Evolutionary conservation across 1,140 invertebrate species (phyloP), one percentile per base, ranked within the genome.

Genomic region (Battus philenor): DNA sequence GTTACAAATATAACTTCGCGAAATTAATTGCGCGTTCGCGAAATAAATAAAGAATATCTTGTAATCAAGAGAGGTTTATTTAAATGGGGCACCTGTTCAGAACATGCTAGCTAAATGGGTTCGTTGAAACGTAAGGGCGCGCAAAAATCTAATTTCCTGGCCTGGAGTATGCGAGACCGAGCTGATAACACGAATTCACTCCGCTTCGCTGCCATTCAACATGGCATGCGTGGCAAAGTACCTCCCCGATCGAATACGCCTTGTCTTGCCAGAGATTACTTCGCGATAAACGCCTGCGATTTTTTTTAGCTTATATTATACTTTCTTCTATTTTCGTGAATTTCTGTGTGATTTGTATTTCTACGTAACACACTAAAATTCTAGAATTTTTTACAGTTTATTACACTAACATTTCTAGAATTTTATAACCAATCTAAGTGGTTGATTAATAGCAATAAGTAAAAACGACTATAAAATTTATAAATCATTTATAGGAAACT

Each of bases 61-160:
- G 8, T 22, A 36, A 36, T 36, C 33, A 36, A 36, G 20, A 22
- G 20, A 16, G 15, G 12, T 11, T 39, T 15, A 26, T 39, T 39
- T 39, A 39, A 39, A 39, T 38, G 4, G 34, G 18, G 20, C 1
- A 22, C 7, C 6, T 20, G 36, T 39, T 26, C 8, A 26, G 26
- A 39, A 24, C 36, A 12, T 22, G 7, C 33, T 36, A 10, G 17
- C 36, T 26, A 47, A 59, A 59, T 59, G 45, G 44, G 30, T 53
- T 49, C 36, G 47, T 32, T 45, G 24, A 17, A 13, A 24, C 30
- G 38, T 24, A 29, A 36, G 12, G 43, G 49, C 30, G 47, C 24
- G 47, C 57, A 59, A 59, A 59, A 59, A 59, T 59, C 52, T 55
- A 24, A 59, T 59, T 59, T 59, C 56, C 56, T 50, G 48, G 45